Evolutionary conservation across 2,113 vertebrate genomes (phyloP).

Genomic region (Microcebus murinus): DNA sequence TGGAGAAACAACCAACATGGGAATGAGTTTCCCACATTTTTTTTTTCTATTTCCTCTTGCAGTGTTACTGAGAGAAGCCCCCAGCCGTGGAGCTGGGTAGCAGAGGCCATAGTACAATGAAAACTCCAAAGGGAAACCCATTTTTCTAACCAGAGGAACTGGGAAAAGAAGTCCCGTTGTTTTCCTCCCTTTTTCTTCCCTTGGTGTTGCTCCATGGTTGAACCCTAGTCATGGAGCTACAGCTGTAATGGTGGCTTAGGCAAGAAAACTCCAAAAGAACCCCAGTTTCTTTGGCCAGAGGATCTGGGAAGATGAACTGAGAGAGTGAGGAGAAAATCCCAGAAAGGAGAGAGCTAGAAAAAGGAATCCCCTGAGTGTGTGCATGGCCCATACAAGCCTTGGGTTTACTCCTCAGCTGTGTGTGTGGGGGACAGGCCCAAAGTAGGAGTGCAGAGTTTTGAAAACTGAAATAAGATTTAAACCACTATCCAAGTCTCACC

Average conservation of each 20-base stretch:
- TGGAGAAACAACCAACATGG: background rate
- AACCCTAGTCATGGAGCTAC: background rate
- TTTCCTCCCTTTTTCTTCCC: background rate
- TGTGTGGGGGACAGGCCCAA: background rate
- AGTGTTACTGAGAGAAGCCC: background rate
- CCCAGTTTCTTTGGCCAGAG: background rate
- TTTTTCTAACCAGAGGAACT: background rate
- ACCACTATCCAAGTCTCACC: no score
- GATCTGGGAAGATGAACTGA: background rate
- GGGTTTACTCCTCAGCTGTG: background rate
- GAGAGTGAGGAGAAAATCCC: background rate
- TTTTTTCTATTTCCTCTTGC: background rate
- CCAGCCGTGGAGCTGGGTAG: background rate
- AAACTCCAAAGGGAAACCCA: background rate
- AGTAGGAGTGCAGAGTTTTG: background rate
- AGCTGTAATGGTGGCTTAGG: background rate
- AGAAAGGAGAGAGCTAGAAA: background rate
- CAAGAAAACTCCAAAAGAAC: background rate
- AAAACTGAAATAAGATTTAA: background rate
- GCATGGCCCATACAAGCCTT: no score
- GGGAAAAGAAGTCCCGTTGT: background rate
- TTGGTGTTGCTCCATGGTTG: background rate
- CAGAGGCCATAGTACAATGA: background rate
- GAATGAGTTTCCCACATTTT: background rate
- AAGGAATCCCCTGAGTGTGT: rapidly evolving